Base-by-base conservation (phyloP, 2,888 invertebrate genomes). In the Ischnura elegans region DNA sequence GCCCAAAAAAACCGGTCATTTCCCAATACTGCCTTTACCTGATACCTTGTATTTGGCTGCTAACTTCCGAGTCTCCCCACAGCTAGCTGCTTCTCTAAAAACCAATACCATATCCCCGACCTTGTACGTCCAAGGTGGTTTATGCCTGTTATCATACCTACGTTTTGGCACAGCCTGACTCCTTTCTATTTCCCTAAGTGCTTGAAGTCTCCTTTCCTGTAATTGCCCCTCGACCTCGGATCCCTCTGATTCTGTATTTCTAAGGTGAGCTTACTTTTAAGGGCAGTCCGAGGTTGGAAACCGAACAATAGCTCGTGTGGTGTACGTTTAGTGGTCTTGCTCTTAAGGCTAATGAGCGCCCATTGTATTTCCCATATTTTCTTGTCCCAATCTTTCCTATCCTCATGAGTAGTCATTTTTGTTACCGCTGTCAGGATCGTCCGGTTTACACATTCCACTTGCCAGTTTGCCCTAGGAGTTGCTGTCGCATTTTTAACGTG, bases 381-480 rank as follows among this genome's bases (percentile, higher is more conserved):
- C 21, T 86, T n/a, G n/a, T n/a, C n/a, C n/a, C n/a, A n/a, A n/a
- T n/a, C 85, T 3, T 19, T 85, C 36, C 85, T 43, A 85, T 85
- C 36, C 19, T 85, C 85, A 13, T 85, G 4, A 16, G 85, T 29
- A 8, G 85, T 85, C 85, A 85, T 85, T 29, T 36, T 85, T 1
- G 85, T 29, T 6, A 85, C 85, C 43, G 85, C 85, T 29, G 85
- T 85, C 3, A 16, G 43, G 19, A 36, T 85, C 19, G 85, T 85
- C 0, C 85, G 85, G 19, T 85, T 29, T 43, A 85, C 16, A 19
- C 29, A 43, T 85, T 85, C 42, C 8, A 29, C 85, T 85, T 85
- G 85, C 4, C 85, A 10, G 85, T 85, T 85, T 85, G 85, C 36
- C 85, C 85, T 85, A 10, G 85, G 85, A 6, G 36, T 86, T 19